Evolutionary conservation across 2,888 invertebrate genomes (phyloP), one percentile per base, ranked within the genome.

Genomic region (Campoplex capitator): DNA sequence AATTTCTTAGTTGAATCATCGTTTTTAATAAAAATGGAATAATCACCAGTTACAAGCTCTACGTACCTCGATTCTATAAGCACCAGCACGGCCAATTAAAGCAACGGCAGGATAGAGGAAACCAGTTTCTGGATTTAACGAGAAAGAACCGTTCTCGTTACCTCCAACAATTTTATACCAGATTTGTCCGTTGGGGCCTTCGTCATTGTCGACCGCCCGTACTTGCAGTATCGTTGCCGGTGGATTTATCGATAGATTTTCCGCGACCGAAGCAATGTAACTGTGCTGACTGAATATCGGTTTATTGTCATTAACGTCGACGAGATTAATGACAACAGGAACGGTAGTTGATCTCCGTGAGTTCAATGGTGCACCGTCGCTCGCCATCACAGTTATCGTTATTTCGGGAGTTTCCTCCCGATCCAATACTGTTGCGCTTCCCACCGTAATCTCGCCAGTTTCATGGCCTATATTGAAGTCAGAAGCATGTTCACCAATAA

Each of bases 221-320:
- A 99, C 96, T 74, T 89, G 89, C 18, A 89, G 81, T 56, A 99
- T 96, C 0, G 97, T 97, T 0, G 98, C 97, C 0, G 98, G 97
- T 0, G 98, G 98, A 92, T 97, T 96, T 28, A 97, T 94, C 16
- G 97, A 96, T 0, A 97, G 95, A 93, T 98, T 98, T 93, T 98
- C 98, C 0, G 97, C 97, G 18, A 98, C 97, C 0, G 97, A 97
- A 1, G 97, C 97, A 90, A 96, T 96, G 94, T 98, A 98, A 11
- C 96, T 96, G 71, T 96, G 96, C 90, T 97, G 97, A 0, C 96
- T 96, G 94, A 99, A 99, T 68, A 96, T 95, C 0, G 99, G 99
- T 0, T 97, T 95, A 94, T 98, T 98, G 94, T 99, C 98, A 94
- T 99, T 98, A n/a, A 97, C 96, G 93, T 99, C 98, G 42, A 96